Evolutionary conservation across 2,113 vertebrate species (phyloP).

Genomic region (Pholis gunnellus): DNA sequence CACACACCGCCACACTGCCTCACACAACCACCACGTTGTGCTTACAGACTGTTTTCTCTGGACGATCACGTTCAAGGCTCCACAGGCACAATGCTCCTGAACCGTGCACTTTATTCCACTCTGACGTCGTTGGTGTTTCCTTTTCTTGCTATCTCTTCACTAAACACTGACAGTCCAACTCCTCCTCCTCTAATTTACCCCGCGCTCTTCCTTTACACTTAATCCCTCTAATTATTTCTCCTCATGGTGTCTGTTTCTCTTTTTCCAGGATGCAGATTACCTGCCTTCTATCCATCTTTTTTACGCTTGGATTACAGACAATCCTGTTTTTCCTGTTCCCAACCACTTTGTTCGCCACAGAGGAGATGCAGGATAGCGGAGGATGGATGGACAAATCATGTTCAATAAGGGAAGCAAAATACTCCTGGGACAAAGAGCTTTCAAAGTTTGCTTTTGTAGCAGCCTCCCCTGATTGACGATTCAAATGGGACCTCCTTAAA

Average conservation of each 20-base stretch:
- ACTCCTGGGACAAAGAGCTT: neutral
- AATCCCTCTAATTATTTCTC: slow-evolving; percentile 56
- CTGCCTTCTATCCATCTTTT: slow-evolving; percentile 42
- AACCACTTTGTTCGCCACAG: slow-evolving; percentile 31
- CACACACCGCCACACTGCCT: slow-evolving; percentile 7
- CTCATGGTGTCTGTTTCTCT: slow-evolving; percentile 49
- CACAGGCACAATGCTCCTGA: slow-evolving; percentile 32
- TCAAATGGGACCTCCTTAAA: slow-evolving; percentile 37
- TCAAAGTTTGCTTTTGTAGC: slow-evolving; percentile 45
- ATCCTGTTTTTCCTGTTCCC: slow-evolving; percentile 61
- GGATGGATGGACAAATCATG: slow-evolving; percentile 32
- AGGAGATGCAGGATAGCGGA: slow-evolving; percentile 28
- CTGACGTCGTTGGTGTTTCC: slow-evolving; percentile 37
- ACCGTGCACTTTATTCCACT: slow-evolving; percentile 21
- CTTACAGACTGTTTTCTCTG: slow-evolving; percentile 45
- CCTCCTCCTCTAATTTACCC: slow-evolving; percentile 6
- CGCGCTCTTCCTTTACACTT: slow-evolving; percentile 19
- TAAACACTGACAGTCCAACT: slow-evolving; percentile 12
- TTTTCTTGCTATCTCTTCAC: slow-evolving; percentile 7
- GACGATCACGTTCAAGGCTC: slow-evolving; percentile 22
- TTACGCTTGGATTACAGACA: slow-evolving; percentile 58
- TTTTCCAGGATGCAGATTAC: slow-evolving; percentile 52
- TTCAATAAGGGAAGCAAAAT: slow-evolving; percentile 7
- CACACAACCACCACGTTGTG: slow-evolving; percentile 62
- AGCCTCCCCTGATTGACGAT: slow-evolving; percentile 25